Percentiles rank a stretch among this genome's conserved stretches.
Evolutionary conservation across 2,113 vertebrate genomes (phyloP).

Genomic region (Pterocles orientalis): DNA sequence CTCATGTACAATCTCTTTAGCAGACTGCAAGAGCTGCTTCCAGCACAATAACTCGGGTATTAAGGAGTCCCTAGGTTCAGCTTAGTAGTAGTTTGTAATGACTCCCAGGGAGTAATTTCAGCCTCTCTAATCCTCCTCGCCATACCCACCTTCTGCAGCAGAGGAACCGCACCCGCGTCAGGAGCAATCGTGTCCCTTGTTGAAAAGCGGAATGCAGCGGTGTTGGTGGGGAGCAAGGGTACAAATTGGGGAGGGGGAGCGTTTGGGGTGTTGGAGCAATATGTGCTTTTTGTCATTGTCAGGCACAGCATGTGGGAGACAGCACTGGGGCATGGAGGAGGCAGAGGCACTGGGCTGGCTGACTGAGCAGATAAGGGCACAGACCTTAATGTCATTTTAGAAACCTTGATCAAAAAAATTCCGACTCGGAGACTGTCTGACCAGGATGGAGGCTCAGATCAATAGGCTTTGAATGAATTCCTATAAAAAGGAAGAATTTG

Average conservation of each 20-base stretch:
- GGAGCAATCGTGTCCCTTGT: neutral
- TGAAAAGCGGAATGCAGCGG: neutral
- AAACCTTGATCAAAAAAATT: neutral
- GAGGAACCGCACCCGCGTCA: neutral
- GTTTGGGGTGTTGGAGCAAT: neutral
- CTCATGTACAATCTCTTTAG: neutral
- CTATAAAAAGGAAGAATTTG: conserved; percentile 50
- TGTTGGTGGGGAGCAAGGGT: neutral
- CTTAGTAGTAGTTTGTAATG: neutral
- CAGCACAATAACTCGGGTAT: neutral
- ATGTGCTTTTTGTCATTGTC: fast-evolving
- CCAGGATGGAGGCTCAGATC: neutral
- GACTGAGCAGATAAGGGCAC: neutral
- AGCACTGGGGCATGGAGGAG: neutral
- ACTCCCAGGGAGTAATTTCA: neutral
- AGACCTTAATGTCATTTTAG: neutral
- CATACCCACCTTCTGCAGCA: neutral
- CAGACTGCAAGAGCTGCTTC: neutral
- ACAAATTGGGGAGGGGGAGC: fast-evolving
- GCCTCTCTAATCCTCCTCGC: neutral
- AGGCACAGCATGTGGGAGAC: neutral
- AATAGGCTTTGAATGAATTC: conserved; percentile 42
- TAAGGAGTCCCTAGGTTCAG: neutral
- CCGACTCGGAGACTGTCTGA: neutral
- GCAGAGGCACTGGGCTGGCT: neutral